phyloP scores from a whole-genome alignment of 2,888 invertebrate species.

The Nephrotoma flavescens region DNA sequence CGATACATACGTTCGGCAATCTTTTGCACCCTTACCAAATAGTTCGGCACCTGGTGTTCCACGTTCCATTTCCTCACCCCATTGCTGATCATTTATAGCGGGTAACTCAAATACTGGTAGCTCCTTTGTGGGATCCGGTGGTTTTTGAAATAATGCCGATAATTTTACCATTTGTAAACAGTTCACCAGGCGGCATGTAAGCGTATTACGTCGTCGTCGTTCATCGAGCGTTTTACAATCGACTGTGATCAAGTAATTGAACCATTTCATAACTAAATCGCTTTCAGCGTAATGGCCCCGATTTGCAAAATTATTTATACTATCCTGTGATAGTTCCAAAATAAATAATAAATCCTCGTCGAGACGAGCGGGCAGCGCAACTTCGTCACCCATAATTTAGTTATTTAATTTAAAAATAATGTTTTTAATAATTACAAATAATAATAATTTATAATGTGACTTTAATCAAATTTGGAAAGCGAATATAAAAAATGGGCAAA shows the following conservation, averaged over 20 bases:
- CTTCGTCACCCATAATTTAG: background rate
- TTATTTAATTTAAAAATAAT: background rate
- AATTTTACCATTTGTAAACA: constrained; percentile 19
- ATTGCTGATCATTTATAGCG: constrained; percentile 3
- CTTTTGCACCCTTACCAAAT: constrained; percentile 3
- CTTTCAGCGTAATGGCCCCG: constrained; percentile 5
- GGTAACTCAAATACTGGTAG: background rate
- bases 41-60: background rate
- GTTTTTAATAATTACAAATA: background rate
- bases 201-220: constrained; percentile 19
- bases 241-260: constrained; percentile 16
- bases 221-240: constrained; percentile 13
- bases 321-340: constrained; percentile 10
- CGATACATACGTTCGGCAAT: constrained; percentile 13
- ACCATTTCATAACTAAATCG: constrained; percentile 11
- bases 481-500: background rate
- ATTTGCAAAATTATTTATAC: constrained; percentile 5
- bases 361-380: constrained; percentile 5
- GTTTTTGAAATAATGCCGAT: constrained; percentile 17
- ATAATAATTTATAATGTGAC: background rate
- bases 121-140: constrained; percentile 15
- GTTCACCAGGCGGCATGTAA: constrained; percentile 20
- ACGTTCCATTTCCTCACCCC: constrained; percentile 8
- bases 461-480: background rate
- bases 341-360: constrained; percentile 13